Evolutionary conservation across 2,797 vertebrate species (phyloP), one percentile per base, ranked within the genome.

Genomic region (Oreortyx pictus): DNA sequence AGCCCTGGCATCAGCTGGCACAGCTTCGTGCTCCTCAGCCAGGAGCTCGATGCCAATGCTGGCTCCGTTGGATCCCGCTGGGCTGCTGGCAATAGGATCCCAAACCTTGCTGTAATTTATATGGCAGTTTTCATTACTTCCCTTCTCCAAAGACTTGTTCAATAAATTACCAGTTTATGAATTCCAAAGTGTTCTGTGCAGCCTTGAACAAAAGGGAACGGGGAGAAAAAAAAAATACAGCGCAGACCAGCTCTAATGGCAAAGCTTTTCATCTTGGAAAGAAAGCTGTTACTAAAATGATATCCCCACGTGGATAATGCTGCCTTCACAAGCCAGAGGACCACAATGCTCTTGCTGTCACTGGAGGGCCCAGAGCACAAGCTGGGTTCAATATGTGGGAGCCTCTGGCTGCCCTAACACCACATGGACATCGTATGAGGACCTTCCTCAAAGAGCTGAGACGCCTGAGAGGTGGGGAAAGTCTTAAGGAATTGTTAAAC

Each of bases 101-200:
- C 72, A 12, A 94, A 62, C 0, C 6, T 61, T 93, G 94, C 96
- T 0, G 0, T 97, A 95, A 94, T 96, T 97, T 96, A 96, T 96
- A 95, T 20, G 6, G 95, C 68, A 52, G 94, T 86, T 97, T 92
- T 96, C 95, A 95, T 95, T 92, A 76, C 96, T 96, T 93, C 93
- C 92, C 93, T 97, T 86, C 96, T 97, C 95, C 92, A 90, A 96
- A 95, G 96, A 11, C 95, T 94, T 91, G 90, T 92, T 96, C 96
- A 91, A 95, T 96, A 96, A 97, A 97, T 97, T 95, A 96, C 94
- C 75, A 59, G 89, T 96, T 97, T 97, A 97, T 97, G 97, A 93
- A 97, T 97, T 96, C 92, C 76, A 88, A 79, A 96, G 97, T 92
- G 96, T 91, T 97, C 86, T 87, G 87, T 1, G 6, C 81, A 90